These are phyloP conservation scores for Candidula unifasciata DNA, from an alignment of 2,888 invertebrate genomes.

Conservation along the genomic window DNA sequence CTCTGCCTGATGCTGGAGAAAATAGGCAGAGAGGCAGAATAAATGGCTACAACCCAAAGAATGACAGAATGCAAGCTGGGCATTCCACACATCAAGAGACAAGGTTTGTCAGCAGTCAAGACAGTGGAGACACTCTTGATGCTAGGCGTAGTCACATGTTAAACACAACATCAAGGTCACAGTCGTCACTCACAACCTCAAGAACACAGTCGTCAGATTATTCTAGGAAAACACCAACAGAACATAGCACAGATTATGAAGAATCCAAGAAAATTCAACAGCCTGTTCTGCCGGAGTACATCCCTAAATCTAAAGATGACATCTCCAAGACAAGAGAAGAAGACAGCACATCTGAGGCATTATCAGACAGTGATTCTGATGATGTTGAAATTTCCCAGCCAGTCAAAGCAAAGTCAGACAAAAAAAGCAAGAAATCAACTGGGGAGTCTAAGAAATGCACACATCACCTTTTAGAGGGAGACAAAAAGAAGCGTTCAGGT, in stretches of 20 bases:
- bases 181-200: not conserved
- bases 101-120: not conserved
- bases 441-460: not conserved
- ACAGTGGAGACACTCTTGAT: not conserved
- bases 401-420: not conserved
- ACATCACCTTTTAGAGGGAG: not conserved
- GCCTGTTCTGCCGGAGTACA: conserved; percentile 37
- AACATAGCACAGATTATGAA: not conserved
- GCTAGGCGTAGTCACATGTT: not conserved
- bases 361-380: not conserved
- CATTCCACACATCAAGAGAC: not conserved
- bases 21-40: conserved; percentile 9
- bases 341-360: conserved; percentile 1
- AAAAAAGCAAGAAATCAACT: not conserved
- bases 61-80: not conserved
- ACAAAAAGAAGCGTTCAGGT: not conserved
- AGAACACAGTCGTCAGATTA: not conserved
- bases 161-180: not conserved
- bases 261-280: conserved; percentile 12
- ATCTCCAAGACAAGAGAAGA: not conserved
- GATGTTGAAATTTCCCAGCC: not conserved
- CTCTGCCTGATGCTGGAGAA: conserved; percentile 27
- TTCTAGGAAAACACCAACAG: not conserved
- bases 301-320: conserved; percentile 6
- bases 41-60: not conserved